These are phyloP conservation scores for Drosophila pruinosa DNA, from an alignment of 1,140 invertebrate genomes.

Conservation along the genomic window DNA sequence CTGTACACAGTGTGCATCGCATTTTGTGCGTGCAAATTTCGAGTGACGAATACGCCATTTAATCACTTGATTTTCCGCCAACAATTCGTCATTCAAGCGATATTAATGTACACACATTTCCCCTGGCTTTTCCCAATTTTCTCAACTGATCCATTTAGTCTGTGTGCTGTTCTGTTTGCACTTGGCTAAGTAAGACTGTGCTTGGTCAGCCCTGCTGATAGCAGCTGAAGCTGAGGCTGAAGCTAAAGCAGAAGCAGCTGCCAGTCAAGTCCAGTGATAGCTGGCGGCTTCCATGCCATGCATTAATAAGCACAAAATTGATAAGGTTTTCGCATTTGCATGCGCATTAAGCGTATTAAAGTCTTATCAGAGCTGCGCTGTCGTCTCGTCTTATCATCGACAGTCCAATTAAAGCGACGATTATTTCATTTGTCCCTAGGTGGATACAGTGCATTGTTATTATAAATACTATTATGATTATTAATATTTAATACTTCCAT, in stretches of 20 bases:
- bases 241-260: no score
- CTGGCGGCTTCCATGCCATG: no score
- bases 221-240: no score
- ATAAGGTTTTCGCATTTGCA: not conserved
- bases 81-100: not conserved
- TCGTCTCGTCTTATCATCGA: not conserved
- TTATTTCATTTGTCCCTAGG: not conserved
- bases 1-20: no score
- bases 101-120: not conserved
- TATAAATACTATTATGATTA: no score
- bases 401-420: not conserved
- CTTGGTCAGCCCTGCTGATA: no score
- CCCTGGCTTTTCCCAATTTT: not conserved
- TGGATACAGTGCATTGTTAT: no score
- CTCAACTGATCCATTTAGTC: no score
- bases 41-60: not conserved
- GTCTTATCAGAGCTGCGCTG: not conserved
- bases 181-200: no score
- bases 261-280: no score
- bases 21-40: not conserved
- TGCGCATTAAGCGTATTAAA: not conserved
- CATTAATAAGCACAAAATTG: constrained; percentile 1
- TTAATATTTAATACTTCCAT: no score
- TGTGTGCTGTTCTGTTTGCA: no score
- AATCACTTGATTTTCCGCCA: not conserved